phyloP scores from a whole-genome alignment of 1,140 invertebrate genomes.

The Aphaenogaster rudis region DNA sequence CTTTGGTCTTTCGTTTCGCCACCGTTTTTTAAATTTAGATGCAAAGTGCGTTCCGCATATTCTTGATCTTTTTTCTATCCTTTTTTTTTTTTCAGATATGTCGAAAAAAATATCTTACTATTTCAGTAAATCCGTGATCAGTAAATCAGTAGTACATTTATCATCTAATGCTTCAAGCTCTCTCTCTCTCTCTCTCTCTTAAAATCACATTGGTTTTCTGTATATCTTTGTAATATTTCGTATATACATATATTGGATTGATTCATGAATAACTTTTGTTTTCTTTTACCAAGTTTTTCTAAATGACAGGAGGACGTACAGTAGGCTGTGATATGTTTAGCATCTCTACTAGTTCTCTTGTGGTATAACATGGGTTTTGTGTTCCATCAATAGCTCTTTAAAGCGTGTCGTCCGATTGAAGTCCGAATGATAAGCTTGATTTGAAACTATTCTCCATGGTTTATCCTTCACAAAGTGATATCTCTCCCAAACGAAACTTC shows the following conservation, averaged over 20 bases:
- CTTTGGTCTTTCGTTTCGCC: background rate
- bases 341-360: background rate
- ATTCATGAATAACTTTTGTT: background rate
- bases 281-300: background rate
- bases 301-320: background rate
- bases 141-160: slow-evolving; percentile 19
- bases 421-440: background rate
- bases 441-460: background rate
- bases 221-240: slow-evolving; percentile 59
- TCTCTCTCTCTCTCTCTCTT: slow-evolving; percentile 31
- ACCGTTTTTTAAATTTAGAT: slow-evolving; percentile 29
- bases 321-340: background rate
- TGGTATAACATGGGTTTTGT: background rate
- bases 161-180: slow-evolving; percentile 33
- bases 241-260: slow-evolving; percentile 20
- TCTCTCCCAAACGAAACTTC: background rate
- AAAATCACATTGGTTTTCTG: slow-evolving; percentile 50
- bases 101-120: background rate
- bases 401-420: background rate
- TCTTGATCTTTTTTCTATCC: background rate
- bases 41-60: background rate
- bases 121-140: slow-evolving; percentile 21
- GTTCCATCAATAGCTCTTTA: background rate
- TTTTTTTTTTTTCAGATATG: slow-evolving; percentile 13
- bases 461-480: background rate